Evolutionary conservation across 2,113 vertebrate species (phyloP), one percentile per base, ranked within the genome.

Genomic region (Megalops atlanticus): DNA sequence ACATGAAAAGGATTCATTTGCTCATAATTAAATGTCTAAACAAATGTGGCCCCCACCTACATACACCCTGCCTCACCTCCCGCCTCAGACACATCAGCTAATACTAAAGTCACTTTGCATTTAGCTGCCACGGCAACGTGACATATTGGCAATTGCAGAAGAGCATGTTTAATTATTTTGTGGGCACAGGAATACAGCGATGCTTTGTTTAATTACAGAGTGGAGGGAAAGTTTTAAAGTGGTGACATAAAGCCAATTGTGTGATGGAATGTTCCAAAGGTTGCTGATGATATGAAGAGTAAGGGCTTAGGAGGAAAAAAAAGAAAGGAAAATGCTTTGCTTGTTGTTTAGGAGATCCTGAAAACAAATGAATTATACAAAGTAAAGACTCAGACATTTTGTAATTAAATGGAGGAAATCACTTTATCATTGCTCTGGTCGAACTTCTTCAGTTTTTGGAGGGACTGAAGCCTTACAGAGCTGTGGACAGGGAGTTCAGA

Each of bases 101-200:
- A 73, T 73, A 78, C 69, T 49, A 80, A 80, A 31, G 87, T 40
- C 79, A 6, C 64, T 24, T 31, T 74, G 83, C 79, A 77, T 79
- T 81, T 81, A 72, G 54, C 74, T 81, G 80, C 77, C 58, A 81
- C 64, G 81, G 80, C 73, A 76, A 71, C 74, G 85, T 85, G 87
- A 86, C 76, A 73, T 78, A 88, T 87, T 70, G 83, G 81, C 87
- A 89, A 80, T 88, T 82, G 78, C 83, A 86, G 38, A 83, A 81
- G 81, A 85, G 77, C 82, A 83, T 75, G 54, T 87, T 85, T 80
- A 81, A 86, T 88, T 78, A 85, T 85, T 84, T 86, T 76, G 82
- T 74, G 80, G 68, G 80, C 40, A 73, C 47, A 47, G 33, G 0
- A 0, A 58, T 82, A 77, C 69, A 76, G 47, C 43, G 47, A 70